Conservation (phyloP, 2,113 vertebrate genomes). For the Geococcyx californianus region DNA sequence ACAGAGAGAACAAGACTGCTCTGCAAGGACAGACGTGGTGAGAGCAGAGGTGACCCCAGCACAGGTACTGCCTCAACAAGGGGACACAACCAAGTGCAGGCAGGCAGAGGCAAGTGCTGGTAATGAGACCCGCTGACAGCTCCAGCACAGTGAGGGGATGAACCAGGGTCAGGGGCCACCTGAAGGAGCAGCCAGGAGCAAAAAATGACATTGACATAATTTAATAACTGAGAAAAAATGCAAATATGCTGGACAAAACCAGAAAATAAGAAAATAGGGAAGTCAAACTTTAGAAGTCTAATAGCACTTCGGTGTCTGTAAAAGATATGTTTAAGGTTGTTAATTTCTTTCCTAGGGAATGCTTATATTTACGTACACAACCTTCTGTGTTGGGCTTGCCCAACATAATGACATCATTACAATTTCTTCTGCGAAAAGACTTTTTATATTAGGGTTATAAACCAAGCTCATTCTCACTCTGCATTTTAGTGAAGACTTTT, state of each 20-base stretch:
- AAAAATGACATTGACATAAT: background rate
- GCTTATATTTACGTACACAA: slow-evolving; percentile 11
- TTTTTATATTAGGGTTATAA: slow-evolving; percentile 24
- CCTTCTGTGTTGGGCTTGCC: background rate
- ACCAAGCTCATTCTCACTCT: slow-evolving; percentile 28
- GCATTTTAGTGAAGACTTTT: slow-evolving; percentile 11
- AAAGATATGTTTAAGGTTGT: background rate
- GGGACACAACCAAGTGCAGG: background rate
- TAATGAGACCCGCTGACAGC: background rate
- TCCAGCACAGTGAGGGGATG: background rate
- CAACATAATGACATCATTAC: slow-evolving; percentile 25
- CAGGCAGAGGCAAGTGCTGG: background rate
- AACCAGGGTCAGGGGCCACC: background rate
- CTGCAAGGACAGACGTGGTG: fast-evolving
- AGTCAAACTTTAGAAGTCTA: background rate
- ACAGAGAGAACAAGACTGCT: background rate
- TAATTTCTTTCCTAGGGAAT: slow-evolving; percentile 13
- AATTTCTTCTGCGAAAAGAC: background rate
- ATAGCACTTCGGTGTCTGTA: background rate
- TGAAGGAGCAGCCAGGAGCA: background rate
- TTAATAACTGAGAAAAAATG: background rate
- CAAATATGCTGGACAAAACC: background rate
- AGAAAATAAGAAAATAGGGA: background rate
- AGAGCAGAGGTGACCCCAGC: background rate
- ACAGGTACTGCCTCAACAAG: fast-evolving